These are phyloP conservation scores for Chaetodon trifasciatus DNA, from an alignment of 2,797 vertebrate genomes.

Conservation along the genomic window DNA sequence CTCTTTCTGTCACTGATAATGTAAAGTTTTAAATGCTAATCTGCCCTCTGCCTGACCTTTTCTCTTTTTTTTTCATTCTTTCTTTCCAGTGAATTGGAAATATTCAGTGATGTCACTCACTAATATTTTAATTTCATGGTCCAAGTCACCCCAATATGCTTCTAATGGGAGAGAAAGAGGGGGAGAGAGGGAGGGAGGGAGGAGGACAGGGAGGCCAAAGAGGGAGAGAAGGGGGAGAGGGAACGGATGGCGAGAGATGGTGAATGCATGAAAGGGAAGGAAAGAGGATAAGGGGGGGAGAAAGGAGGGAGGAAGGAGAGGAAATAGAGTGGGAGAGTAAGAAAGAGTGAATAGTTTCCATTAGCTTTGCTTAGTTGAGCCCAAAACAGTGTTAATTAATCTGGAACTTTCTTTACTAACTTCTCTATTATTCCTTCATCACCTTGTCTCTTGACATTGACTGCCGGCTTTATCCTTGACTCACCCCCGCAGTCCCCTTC, in stretches of 20 bases:
- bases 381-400: constrained; percentile 76
- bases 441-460: constrained; percentile 44
- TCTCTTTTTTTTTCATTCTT: constrained; percentile 50
- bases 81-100: constrained; percentile 77
- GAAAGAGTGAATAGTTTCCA: constrained; percentile 64
- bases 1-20: constrained; percentile 14
- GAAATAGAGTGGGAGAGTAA: constrained; percentile 33
- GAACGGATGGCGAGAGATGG: constrained; percentile 39
- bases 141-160: constrained; percentile 84
- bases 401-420: constrained; percentile 67
- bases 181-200: constrained; percentile 18
- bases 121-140: constrained; percentile 90
- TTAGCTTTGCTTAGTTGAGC: constrained; percentile 78
- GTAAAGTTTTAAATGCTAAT: constrained; percentile 49
- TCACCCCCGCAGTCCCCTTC: constrained; percentile 5
- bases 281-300: constrained; percentile 6
- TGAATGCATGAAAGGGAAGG: constrained; percentile 36
- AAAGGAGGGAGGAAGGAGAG: constrained; percentile 7
- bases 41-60: constrained; percentile 65
- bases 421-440: constrained; percentile 49
- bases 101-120: constrained; percentile 84
- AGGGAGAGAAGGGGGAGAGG: not conserved
- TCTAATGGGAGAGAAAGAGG: constrained; percentile 73
- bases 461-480: constrained; percentile 29
- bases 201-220: constrained; percentile 1